Evolutionary conservation across 2,888 invertebrate genomes (phyloP), one percentile per base, ranked within the genome.

Genomic region (Cheilosia vulpina): DNA sequence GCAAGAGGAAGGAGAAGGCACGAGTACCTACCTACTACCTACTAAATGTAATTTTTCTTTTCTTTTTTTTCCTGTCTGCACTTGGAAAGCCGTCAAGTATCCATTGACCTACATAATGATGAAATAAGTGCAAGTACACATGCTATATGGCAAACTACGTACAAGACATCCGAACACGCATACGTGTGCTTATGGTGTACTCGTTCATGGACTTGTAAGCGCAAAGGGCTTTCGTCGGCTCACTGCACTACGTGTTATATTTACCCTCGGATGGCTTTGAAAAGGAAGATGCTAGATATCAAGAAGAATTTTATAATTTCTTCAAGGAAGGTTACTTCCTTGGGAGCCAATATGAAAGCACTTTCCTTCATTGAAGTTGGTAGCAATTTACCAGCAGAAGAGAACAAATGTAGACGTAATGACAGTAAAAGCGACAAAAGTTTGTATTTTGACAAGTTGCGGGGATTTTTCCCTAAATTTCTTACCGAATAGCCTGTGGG

Each of bases 61-160:
- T 17, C 13, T 52, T 31, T 53, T 17, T 27, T 53, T 53, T n/a
- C 31, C 63, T 63, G 77, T 78, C 77, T 78, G 47, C 71, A 71
- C 77, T 71, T 55, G 27, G 52, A 62, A 71, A 24, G 19, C 62
- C 45, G 24, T 62, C 62, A 71, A 78, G 71, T 77, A 63, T 71
- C 77, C 45, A 55, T 71, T 78, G 77, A 71, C 77, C 77, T 78
- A 78, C 62, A 62, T 78, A 47, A 63, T 71, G 62, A 55, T 55
- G 55, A 78, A 62, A 78, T 71, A 77, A 77, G 60, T 69, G 17
- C 60, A 68, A 77, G 60, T 69, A 21, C 52, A 34, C 21, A 75
- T 17, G 68, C 27, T 68, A 38, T 7, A 41, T 66, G 43, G 11
- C 15, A 31, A 38, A 52, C 50, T n/a, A 38, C 17, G 27, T 13